Percentiles rank a stretch among this genome's conserved stretches.
Evolutionary conservation across 2,113 vertebrate species (phyloP).

Genomic region (Perca schrenkii): DNA sequence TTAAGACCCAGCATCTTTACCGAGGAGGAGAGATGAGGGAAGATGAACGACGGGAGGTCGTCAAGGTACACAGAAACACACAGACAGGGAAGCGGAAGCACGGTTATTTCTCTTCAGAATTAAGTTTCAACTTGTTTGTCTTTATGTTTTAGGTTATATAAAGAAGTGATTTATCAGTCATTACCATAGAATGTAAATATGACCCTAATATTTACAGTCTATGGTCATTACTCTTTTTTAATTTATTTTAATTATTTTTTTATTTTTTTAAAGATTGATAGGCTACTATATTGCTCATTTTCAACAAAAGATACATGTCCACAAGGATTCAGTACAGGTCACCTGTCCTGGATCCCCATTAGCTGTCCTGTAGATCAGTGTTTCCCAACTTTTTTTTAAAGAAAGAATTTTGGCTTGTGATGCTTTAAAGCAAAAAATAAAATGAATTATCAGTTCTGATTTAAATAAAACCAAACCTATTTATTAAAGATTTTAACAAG

Average conservation of each 20-base stretch:
- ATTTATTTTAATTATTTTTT: too few relatives aligned
- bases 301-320: not conserved
- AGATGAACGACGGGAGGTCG: constrained; percentile 41
- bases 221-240: too few relatives aligned
- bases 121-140: not conserved
- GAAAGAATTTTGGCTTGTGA: not conserved
- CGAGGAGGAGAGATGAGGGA: constrained; percentile 37
- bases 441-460: too few relatives aligned
- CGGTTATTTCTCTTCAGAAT: constrained; percentile 18
- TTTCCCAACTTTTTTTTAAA: not conserved
- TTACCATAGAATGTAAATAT: not conserved
- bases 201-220: too few relatives aligned
- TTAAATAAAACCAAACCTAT: not conserved
- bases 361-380: not conserved
- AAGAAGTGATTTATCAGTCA: not conserved
- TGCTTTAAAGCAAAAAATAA: too few relatives aligned
- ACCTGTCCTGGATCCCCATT: not conserved
- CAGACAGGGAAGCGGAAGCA: constrained; percentile 9
- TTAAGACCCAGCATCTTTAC: constrained; percentile 78
- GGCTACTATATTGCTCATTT: not conserved
- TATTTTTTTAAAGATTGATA: not conserved
- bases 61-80: constrained; percentile 42
- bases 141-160: not conserved
- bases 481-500: not conserved
- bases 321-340: not conserved